Evolutionary conservation across 2,888 invertebrate species (phyloP), one percentile per base, ranked within the genome.

Genomic region (Trisateles emortualis): DNA sequence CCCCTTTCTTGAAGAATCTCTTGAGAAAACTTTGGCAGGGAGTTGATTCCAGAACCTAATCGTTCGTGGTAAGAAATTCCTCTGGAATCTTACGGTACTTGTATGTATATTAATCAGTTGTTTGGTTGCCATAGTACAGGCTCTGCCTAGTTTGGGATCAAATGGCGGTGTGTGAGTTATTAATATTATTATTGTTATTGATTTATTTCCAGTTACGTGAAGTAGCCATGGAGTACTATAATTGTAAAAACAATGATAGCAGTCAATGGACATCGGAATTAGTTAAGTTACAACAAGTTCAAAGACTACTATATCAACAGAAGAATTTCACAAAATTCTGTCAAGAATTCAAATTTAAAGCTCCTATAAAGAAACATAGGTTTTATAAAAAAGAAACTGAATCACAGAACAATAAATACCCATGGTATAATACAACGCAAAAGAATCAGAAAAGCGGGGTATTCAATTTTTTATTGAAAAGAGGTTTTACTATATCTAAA

Each of bases 221-320:
- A 91, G 88, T 96, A 19, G 95, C 95, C 16, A 90, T 96, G 78
- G 95, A 96, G 67, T 97, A 96, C 82, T 94, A 95, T 74, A 95
- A 95, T 78, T 96, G 96, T 76, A 86, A 85, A 52, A 92, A 93
- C 33, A 93, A 94, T 59, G 93, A 93, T 56, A 81, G 83, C 17
- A 81, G 84, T 54, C 87, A 93, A 33, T 92, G 90, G 90, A 87
- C 85, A 11, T 77, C 83, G 0, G 91, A 93, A 60, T 77, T 94
- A 48, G 78, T 91, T 2, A 86, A 87, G 29, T 62, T 92, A 14
- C 91, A 90, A 63, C 86, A 86, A 66, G 83, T 90, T 0, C 90
- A 91, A 68, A 81, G 92, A 48, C 68, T 87, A 1, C 52, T 91
- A 1, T 90, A 90, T 63, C 86, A 94, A 60, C 86, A 89, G 47